Conservation (phyloP, 2,888 invertebrate species). For the Lithodes maja region DNA sequence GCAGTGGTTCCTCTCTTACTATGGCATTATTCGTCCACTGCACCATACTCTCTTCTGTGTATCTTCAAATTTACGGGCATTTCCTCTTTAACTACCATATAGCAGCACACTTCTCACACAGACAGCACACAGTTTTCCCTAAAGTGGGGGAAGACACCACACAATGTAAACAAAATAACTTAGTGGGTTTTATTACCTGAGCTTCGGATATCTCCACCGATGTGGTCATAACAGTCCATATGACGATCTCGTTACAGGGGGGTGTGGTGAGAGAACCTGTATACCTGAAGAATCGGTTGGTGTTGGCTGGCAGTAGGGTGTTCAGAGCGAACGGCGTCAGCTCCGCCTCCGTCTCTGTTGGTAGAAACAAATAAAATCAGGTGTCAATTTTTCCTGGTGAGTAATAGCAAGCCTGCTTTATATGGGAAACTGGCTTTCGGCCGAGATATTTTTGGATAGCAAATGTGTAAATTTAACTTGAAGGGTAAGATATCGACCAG, state of each 20-base stretch:
- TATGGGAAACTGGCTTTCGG: no score
- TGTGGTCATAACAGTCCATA: conserved; percentile 43
- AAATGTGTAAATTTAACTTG: no score
- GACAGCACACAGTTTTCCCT: background rate
- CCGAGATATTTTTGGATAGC: no score
- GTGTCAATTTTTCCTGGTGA: no score
- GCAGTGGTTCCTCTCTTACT: no score
- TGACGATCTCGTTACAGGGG: conserved; percentile 49
- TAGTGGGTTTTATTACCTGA: conserved; percentile 42
- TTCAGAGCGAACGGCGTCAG: conserved; percentile 38
- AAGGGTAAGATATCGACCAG: no score
- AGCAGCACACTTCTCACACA: background rate
- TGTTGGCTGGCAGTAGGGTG: conserved; percentile 34
- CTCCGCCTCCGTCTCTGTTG: conserved; percentile 25
- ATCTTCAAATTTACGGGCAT: no score
- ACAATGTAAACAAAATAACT: background rate
- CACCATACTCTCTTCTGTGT: no score
- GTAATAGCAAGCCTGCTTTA: no score
- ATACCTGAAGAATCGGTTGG: conserved; percentile 38
- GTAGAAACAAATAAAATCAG: background rate
- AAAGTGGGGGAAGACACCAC: conserved; percentile 3
- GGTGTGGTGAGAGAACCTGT: conserved; percentile 48
- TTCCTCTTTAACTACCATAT: no score
- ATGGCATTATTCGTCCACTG: no score
- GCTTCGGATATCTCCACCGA: conserved; percentile 7